phyloP scores from a whole-genome alignment of 2,113 vertebrate genomes.

The Delphinus delphis region DNA sequence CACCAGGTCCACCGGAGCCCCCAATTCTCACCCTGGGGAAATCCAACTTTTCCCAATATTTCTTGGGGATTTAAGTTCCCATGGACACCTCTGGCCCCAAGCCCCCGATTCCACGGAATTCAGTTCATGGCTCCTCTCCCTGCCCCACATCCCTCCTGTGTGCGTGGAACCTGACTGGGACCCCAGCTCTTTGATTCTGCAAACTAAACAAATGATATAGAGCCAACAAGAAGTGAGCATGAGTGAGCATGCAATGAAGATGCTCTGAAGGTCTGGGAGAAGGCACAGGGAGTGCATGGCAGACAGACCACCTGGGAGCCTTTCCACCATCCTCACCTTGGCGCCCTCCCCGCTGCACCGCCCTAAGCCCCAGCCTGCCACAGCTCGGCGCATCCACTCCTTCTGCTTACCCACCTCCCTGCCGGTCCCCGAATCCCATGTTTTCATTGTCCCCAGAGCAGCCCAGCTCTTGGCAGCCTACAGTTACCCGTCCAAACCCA shows the following conservation, averaged over 20 bases:
- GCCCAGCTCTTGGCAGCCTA: rapidly evolving
- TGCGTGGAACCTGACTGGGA: rapidly evolving
- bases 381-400: rapidly evolving
- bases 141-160: too few relatives aligned
- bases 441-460: background rate
- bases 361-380: background rate
- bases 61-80: background rate
- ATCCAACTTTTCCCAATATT: background rate
- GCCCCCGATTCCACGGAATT: rapidly evolving
- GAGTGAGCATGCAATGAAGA: rapidly evolving
- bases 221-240: rapidly evolving
- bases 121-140: background rate
- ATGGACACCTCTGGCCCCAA: background rate
- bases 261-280: background rate
- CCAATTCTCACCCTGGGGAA: background rate
- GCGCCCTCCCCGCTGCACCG: rapidly evolving
- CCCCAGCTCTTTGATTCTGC: background rate
- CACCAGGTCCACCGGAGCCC: background rate
- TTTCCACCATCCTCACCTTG: rapidly evolving
- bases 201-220: rapidly evolving
- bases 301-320: background rate
- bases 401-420: background rate
- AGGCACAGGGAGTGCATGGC: rapidly evolving
- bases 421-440: background rate
- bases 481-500: too few relatives aligned